Conservation (phyloP, 1,140 invertebrate species). For the Lasioglossum baleicum region DNA sequence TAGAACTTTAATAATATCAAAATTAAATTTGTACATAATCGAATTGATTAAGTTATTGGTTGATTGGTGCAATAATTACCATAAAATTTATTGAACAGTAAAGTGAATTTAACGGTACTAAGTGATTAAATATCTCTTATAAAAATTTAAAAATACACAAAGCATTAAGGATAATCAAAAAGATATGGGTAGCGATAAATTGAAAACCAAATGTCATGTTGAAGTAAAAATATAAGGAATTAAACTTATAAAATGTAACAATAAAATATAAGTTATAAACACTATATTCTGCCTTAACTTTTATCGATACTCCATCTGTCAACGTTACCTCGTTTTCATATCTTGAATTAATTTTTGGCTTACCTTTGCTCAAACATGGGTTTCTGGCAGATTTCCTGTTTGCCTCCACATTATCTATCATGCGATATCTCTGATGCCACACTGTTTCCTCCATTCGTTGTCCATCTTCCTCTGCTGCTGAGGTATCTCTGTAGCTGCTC, state of each 20-base stretch:
- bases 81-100: neutral
- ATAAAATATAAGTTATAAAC: neutral
- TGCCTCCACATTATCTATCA: too few relatives aligned
- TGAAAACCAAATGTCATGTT: neutral
- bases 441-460: too few relatives aligned
- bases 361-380: too few relatives aligned
- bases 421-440: too few relatives aligned
- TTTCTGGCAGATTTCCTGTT: too few relatives aligned
- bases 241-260: neutral
- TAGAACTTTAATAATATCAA: too few relatives aligned
- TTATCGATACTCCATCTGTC: too few relatives aligned
- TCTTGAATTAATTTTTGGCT: too few relatives aligned
- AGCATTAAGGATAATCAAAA: neutral
- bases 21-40: neutral
- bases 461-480: too few relatives aligned
- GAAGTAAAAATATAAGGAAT: neutral
- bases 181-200: neutral
- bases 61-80: neutral
- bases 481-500: too few relatives aligned
- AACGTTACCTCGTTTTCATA: too few relatives aligned
- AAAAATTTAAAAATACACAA: neutral
- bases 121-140: constrained; percentile 78
- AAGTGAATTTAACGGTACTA: neutral
- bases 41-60: neutral
- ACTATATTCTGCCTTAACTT: too few relatives aligned